phyloP scores from a whole-genome alignment of 2,888 invertebrate genomes.

The Loripinus fragilis region DNA sequence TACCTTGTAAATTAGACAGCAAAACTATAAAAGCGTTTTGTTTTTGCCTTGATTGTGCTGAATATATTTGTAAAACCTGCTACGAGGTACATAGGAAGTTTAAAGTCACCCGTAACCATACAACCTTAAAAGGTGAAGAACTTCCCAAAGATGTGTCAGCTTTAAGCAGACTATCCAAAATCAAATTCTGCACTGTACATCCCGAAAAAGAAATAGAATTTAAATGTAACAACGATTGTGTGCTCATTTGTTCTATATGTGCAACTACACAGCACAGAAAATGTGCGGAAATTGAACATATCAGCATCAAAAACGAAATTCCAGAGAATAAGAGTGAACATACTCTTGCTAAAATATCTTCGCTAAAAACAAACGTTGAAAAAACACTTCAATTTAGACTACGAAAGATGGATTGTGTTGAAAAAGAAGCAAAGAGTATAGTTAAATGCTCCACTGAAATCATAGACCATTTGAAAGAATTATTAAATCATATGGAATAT shows the following conservation, averaged over 20 bases:
- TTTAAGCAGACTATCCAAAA: background rate
- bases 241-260: background rate
- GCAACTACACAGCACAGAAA: background rate
- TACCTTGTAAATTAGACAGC: slow-evolving; percentile 31
- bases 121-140: slow-evolving; percentile 17
- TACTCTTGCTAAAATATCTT: background rate
- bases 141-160: slow-evolving; percentile 23
- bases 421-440: background rate
- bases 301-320: background rate
- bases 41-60: slow-evolving; percentile 38
- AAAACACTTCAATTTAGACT: background rate
- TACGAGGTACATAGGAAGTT: slow-evolving; percentile 31
- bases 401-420: background rate
- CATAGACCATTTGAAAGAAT: background rate
- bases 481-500: background rate
- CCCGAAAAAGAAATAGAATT: background rate
- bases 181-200: background rate
- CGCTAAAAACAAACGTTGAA: background rate
- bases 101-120: slow-evolving; percentile 33
- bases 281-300: background rate
- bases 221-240: background rate
- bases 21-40: slow-evolving; percentile 4
- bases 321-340: too few species aligned
- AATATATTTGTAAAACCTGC: slow-evolving; percentile 43
- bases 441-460: background rate